Conservation (phyloP, 2,113 vertebrate genomes). For the Gyps fulvus region DNA sequence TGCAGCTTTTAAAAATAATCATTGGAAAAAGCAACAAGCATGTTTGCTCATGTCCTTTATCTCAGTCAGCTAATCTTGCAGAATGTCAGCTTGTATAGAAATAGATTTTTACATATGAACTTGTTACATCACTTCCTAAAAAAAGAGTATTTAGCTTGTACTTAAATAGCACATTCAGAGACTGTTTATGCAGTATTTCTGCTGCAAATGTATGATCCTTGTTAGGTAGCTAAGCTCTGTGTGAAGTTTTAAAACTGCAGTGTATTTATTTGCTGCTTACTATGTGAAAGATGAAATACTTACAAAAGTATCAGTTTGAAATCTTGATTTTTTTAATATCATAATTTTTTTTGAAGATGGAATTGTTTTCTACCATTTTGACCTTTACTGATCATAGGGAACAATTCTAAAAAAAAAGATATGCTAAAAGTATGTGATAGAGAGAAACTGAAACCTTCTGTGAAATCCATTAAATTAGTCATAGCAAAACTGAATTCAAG, state of each 20-base stretch:
- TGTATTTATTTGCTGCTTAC: slow-evolving; percentile 2
- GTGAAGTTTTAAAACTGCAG: not conserved
- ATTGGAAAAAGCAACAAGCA: slow-evolving; percentile 20
- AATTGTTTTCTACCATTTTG: not conserved
- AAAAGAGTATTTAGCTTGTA: slow-evolving; percentile 49
- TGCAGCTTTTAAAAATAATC: slow-evolving; percentile 42
- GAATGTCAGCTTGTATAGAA: slow-evolving; percentile 61
- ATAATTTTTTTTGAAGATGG: not conserved
- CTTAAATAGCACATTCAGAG: slow-evolving; percentile 45
- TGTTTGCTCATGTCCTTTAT: slow-evolving; percentile 58
- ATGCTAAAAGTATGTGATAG: not conserved
- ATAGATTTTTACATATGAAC: slow-evolving; percentile 68
- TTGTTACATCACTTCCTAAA: slow-evolving; percentile 65
- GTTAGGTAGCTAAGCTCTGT: not conserved
- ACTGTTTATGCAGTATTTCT: slow-evolving; percentile 39
- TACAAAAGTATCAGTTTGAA: not conserved
- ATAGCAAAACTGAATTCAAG: not conserved
- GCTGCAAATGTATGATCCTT: slow-evolving; percentile 17
- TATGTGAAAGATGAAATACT: not conserved
- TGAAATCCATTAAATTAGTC: not conserved
- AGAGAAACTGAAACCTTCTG: not conserved
- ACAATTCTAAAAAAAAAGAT: not conserved
- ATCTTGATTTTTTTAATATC: not conserved
- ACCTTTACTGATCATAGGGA: not conserved
- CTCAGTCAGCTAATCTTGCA: slow-evolving; percentile 49